phyloP scores from a whole-genome alignment of 2,888 invertebrate genomes.

The Papilio elwesi region DNA sequence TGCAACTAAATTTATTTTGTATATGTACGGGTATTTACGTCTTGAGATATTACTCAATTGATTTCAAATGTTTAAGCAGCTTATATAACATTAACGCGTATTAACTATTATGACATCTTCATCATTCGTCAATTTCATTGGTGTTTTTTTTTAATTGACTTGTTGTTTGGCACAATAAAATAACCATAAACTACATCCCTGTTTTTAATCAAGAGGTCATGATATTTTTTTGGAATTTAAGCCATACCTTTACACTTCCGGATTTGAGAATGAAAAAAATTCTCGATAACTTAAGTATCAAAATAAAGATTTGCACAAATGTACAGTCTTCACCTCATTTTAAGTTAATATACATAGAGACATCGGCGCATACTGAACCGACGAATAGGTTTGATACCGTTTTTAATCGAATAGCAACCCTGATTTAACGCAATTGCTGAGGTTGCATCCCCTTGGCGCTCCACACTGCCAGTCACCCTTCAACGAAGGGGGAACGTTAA shows the following conservation, averaged over 20 bases:
- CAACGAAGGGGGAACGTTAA: conserved; percentile 78
- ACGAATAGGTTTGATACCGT: conserved; percentile 58
- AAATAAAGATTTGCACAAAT: background rate
- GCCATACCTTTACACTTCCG: too few species aligned
- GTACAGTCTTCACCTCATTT: background rate
- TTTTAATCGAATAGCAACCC: conserved; percentile 77
- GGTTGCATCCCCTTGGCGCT: conserved; percentile 75
- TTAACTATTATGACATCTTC: too few species aligned
- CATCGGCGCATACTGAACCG: conserved; percentile 46
- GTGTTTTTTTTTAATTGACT: too few species aligned
- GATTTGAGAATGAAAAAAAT: too few species aligned
- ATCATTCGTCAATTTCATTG: too few species aligned
- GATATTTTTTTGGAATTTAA: too few species aligned
- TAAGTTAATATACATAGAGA: conserved; percentile 1
- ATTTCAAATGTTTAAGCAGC: background rate
- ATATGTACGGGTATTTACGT: conserved; percentile 50
- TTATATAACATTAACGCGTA: background rate
- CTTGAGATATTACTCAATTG: conserved; percentile 29
- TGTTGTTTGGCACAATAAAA: too few species aligned
- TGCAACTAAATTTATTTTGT: conserved; percentile 66
- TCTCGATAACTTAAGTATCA: too few species aligned
- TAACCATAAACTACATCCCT: too few species aligned
- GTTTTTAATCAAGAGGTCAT: too few species aligned
- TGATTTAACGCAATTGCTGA: conserved; percentile 82
- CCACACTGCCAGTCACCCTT: conserved; percentile 72